Conservation (phyloP, 2,797 vertebrate genomes). For the Danio albolineatus region DNA sequence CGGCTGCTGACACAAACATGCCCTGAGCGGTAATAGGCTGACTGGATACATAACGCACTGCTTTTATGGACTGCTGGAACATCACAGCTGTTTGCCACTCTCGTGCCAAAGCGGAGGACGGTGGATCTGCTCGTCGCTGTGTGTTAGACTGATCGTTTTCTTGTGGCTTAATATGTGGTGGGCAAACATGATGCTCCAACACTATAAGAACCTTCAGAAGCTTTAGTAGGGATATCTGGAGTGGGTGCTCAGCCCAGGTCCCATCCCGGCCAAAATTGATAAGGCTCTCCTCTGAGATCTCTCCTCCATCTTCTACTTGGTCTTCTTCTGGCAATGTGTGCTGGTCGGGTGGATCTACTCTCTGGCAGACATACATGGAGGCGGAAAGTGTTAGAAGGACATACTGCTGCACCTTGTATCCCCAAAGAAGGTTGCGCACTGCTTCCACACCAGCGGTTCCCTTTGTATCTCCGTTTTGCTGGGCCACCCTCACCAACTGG, state of each 20-base stretch:
- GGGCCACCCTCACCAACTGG: conserved; percentile 80
- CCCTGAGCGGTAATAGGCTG: conserved; percentile 95
- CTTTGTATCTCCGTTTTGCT: conserved; percentile 30
- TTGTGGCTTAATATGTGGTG: conserved; percentile 21
- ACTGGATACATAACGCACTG: conserved; percentile 87
- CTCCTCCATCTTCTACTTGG: conserved; percentile 68
- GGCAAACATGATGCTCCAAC: conserved; percentile 86
- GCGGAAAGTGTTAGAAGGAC: conserved; percentile 90
- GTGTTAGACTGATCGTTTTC: conserved; percentile 59
- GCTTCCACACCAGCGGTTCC: conserved; percentile 67
- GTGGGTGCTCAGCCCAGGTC: conserved; percentile 89
- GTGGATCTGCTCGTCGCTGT: conserved; percentile 74
- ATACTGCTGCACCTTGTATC: conserved; percentile 90
- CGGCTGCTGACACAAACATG: conserved; percentile 92
- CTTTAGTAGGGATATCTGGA: conserved; percentile 94
- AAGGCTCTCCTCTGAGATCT: conserved; percentile 86
- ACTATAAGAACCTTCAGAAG: conserved; percentile 92
- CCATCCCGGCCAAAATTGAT: conserved; percentile 83
- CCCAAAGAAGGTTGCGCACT: conserved; percentile 81
- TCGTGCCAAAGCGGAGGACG: conserved; percentile 77
- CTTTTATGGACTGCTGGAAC: conserved; percentile 94
- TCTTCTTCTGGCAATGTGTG: conserved; percentile 55
- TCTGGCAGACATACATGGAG: conserved; percentile 92
- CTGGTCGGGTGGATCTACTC: conserved; percentile 66
- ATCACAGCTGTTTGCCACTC: conserved; percentile 92